A percentile compares a stretch with the other conserved stretches of the same genome.
These are phyloP conservation scores for Chionodraco myersi DNA, from an alignment of 2,113 vertebrate species.

Conservation along the genomic window DNA sequence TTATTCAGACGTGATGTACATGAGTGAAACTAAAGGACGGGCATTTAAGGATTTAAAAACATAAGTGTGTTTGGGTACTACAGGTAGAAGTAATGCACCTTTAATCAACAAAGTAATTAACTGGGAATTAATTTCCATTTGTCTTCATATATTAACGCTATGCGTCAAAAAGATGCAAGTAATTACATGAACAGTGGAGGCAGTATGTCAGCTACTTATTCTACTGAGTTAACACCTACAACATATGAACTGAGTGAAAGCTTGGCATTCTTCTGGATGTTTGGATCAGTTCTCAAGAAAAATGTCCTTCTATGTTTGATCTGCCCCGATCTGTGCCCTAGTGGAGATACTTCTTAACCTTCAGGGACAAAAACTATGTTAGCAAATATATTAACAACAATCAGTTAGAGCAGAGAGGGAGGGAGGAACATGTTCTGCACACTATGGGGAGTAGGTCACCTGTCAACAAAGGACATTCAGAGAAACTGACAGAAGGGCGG, in stretches of 20 bases:
- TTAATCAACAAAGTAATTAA: background rate
- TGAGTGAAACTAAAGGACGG: background rate
- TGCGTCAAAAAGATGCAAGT: background rate
- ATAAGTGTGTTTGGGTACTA: background rate
- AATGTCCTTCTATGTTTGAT: too few species aligned
- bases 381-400: background rate
- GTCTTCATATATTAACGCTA: background rate
- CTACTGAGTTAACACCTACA: background rate
- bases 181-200: background rate
- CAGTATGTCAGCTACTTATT: background rate
- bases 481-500: too few species aligned
- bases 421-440: too few species aligned
- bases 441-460: too few species aligned
- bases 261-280: background rate
- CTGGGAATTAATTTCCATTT: background rate
- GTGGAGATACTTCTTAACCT: background rate
- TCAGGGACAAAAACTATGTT: background rate
- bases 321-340: background rate
- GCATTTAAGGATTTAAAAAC: constrained; percentile 5
- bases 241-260: background rate
- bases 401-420: too few species aligned
- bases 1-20: constrained; percentile 23
- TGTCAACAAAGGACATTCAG: too few species aligned
- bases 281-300: background rate
- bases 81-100: background rate